phyloP scores from a whole-genome alignment of 2,113 vertebrate genomes.

The Oceanodroma tethys region DNA sequence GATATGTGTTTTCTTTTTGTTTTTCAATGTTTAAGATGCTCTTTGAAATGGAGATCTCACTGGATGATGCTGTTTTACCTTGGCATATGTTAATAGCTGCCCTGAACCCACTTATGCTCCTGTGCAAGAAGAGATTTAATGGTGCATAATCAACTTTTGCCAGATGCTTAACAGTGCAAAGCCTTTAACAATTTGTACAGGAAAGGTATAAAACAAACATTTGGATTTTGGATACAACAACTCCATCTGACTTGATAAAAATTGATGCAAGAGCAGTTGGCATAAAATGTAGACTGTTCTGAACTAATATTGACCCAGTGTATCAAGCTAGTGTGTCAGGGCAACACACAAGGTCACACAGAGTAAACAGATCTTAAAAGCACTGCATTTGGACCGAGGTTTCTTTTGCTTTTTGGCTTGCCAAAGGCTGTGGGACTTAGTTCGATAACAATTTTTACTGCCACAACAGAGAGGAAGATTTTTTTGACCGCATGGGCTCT shows the following conservation, averaged over 20 bases:
- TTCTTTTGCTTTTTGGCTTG: not conserved
- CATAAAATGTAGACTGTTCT: not conserved
- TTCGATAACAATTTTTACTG: not conserved
- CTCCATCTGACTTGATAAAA: slow-evolving; percentile 48
- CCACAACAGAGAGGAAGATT: not conserved
- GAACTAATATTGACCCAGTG: not conserved
- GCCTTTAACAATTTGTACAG: slow-evolving; percentile 35
- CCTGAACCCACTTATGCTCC: slow-evolving; percentile 19
- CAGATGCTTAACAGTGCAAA: slow-evolving; percentile 61
- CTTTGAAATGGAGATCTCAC: slow-evolving; percentile 3
- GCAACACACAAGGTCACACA: not conserved
- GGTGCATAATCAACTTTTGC: slow-evolving; percentile 47
- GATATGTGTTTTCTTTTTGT: not conserved
- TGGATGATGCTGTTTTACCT: slow-evolving; percentile 39
- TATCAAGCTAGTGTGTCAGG: not conserved
- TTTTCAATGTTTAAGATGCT: slow-evolving; percentile 15
- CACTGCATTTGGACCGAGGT: not conserved
- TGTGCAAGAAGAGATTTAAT: slow-evolving; percentile 46
- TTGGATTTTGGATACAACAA: not conserved
- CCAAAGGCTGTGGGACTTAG: not conserved
- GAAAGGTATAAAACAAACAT: slow-evolving; percentile 45
- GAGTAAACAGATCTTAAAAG: not conserved
- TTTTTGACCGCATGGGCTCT: not conserved
- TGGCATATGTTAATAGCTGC: slow-evolving; percentile 56
- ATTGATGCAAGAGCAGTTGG: not conserved